These are phyloP conservation scores for Hemichromis elongatus DNA, from an alignment of 2,113 vertebrate species.

Conservation along the genomic window DNA sequence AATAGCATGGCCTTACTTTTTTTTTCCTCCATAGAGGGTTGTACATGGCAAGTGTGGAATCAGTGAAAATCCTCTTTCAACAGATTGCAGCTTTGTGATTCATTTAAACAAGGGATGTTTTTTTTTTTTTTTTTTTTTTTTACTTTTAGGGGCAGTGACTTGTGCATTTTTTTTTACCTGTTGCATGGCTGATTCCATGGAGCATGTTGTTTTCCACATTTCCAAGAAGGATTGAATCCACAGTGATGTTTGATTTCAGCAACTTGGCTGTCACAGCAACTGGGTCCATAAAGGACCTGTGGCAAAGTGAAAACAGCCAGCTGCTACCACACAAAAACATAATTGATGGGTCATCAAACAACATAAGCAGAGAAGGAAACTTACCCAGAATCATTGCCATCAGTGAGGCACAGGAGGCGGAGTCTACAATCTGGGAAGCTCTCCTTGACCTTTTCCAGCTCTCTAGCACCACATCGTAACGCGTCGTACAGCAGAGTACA, in stretches of 20 bases:
- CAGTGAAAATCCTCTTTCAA: not conserved
- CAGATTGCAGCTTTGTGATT: not conserved
- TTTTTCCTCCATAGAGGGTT: not conserved
- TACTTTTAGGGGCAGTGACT: not conserved
- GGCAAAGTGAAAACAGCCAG: not conserved
- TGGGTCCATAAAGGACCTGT: conserved; percentile 41
- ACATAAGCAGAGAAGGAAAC: not conserved
- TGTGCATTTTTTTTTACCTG: conserved; percentile 35
- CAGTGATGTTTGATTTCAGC: conserved; percentile 23
- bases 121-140: not conserved
- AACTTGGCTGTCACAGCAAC: conserved; percentile 28
- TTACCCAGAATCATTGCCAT: conserved; percentile 57
- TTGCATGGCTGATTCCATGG: conserved; percentile 65
- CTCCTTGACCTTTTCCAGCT: conserved; percentile 34
- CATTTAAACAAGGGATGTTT: not conserved
- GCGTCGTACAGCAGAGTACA: conserved; percentile 53
- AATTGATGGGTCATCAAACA: not conserved
- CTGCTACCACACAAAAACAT: not conserved
- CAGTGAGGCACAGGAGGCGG: conserved; percentile 59
- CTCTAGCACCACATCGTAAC: conserved; percentile 16
- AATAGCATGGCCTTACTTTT: not conserved
- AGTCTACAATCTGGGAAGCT: conserved; percentile 57
- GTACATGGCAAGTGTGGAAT: not conserved
- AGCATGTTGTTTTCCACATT: conserved; percentile 37
- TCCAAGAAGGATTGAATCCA: conserved; percentile 59